Conservation (phyloP, 2,797 vertebrate species). For the Alcedo atthis region DNA sequence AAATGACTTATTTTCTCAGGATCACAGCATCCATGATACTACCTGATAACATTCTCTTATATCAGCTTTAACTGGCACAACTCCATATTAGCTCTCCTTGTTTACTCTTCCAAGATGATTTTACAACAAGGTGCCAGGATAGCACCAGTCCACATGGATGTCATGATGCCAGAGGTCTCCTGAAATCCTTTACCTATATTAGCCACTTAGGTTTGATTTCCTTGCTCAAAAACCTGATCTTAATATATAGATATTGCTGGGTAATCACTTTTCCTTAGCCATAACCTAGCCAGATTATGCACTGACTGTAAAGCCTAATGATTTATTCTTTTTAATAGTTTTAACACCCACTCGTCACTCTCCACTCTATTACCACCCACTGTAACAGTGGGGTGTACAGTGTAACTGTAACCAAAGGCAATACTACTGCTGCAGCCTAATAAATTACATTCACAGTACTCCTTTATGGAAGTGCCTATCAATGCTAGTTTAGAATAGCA, state of each 20-base stretch:
- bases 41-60: background rate
- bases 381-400: too few relatives aligned
- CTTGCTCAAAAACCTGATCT: background rate
- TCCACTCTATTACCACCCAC: background rate
- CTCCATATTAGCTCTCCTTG: background rate
- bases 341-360: background rate
- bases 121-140: background rate
- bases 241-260: background rate
- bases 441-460: background rate
- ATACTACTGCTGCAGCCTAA: background rate
- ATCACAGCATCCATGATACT: background rate
- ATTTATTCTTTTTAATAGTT: background rate
- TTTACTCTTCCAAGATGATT: background rate
- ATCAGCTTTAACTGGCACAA: background rate
- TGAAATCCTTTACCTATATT: background rate
- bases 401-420: background rate
- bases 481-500: background rate
- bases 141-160: background rate
- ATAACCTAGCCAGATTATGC: background rate
- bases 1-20: background rate
- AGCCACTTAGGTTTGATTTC: background rate
- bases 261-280: background rate
- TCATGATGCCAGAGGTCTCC: accelerated
- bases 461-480: background rate
- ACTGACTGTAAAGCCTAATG: background rate